Evolutionary conservation across 2,888 invertebrate species (phyloP).

Genomic region (Amphipoea oculea): DNA sequence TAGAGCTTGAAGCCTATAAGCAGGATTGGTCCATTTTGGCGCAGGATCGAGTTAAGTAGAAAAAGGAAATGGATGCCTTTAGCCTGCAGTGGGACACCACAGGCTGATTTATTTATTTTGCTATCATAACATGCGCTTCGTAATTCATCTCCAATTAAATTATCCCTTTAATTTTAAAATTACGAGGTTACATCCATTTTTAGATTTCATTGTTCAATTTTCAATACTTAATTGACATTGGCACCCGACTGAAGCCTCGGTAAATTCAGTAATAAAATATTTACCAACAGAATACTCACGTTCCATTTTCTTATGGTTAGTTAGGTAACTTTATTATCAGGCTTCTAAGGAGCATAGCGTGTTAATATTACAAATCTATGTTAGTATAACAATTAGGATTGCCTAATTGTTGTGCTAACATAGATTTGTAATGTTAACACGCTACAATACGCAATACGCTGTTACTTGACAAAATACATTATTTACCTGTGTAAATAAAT

Average conservation of each 20-base stretch:
- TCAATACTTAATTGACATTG: conserved; percentile 21
- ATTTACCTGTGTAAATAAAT: conserved; percentile 23
- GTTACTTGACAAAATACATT: background rate
- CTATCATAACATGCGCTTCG: background rate
- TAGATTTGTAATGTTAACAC: too few species aligned
- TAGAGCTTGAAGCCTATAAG: too few species aligned
- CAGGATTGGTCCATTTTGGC: too few species aligned
- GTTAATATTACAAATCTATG: background rate
- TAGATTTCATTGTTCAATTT: conserved; percentile 18
- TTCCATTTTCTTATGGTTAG: conserved; percentile 6
- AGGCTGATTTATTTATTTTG: background rate
- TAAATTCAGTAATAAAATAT: conserved; percentile 24
- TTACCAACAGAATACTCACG: background rate
- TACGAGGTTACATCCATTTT: background rate
- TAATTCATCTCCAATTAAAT: background rate
- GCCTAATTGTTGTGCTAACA: too few species aligned
- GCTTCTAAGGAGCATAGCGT: background rate
- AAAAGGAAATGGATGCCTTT: too few species aligned
- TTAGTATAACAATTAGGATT: background rate
- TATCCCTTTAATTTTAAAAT: background rate
- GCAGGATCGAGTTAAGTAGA: too few species aligned
- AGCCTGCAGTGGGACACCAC: too few species aligned
- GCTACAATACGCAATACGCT: too few species aligned
- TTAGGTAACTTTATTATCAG: too few species aligned
- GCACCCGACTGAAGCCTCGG: background rate